phyloP scores from a whole-genome alignment of 2,113 vertebrate species.

The Larimichthys polyactis region DNA sequence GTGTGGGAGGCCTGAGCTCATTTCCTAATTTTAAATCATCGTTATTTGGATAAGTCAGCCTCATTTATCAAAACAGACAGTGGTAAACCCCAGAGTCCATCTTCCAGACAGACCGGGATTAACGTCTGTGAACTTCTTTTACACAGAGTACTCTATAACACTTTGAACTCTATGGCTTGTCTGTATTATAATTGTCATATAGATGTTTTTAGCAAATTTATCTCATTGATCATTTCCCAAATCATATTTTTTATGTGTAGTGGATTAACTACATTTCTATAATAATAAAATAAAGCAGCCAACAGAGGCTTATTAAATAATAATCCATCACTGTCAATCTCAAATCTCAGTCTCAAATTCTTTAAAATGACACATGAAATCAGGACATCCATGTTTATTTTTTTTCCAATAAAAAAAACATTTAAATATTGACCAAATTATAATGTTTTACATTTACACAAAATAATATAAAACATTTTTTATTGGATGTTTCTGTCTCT shows the following conservation, averaged over 20 bases:
- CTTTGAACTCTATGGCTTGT: background rate
- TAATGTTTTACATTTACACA: background rate
- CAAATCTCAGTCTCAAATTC: background rate
- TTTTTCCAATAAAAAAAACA: background rate
- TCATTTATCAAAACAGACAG: constrained; percentile 32
- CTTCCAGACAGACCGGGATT: constrained; percentile 38
- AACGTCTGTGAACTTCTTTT: background rate
- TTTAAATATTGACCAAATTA: background rate
- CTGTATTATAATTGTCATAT: background rate
- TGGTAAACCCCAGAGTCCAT: constrained; percentile 8
- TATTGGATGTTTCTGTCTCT: background rate
- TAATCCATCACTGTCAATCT: background rate
- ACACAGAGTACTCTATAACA: background rate
- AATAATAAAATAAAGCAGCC: background rate
- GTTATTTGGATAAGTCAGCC: constrained; percentile 16
- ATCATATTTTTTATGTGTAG: background rate
- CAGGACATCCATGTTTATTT: too few relatives aligned
- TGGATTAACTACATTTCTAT: background rate
- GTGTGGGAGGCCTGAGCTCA: constrained; percentile 25
- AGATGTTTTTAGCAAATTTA: background rate
- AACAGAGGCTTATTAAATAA: background rate
- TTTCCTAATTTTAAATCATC: constrained; percentile 40
- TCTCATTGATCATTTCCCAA: background rate
- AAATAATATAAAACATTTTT: background rate
- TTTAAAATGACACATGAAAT: too few relatives aligned